phyloP scores from a whole-genome alignment of 1,140 invertebrate species.

The Drosophila sechellia region DNA sequence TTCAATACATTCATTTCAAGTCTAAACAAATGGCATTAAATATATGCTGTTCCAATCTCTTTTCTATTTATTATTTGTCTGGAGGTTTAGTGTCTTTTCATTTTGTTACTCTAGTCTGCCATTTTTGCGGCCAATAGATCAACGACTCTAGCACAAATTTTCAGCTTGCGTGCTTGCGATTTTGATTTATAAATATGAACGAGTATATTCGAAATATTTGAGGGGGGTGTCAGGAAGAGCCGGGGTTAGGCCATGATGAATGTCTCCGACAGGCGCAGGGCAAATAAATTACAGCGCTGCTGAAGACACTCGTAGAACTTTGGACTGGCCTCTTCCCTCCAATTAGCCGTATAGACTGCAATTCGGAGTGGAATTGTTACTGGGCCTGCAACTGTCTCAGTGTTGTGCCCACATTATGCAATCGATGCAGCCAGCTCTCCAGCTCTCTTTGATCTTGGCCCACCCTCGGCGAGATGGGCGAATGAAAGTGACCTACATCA shows the following conservation, averaged over 20 bases:
- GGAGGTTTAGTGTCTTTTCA: background rate
- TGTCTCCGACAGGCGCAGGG: constrained; percentile 64
- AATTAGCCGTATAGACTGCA: constrained; percentile 36
- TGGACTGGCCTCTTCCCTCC: constrained; percentile 27
- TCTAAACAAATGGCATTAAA: too few relatives aligned
- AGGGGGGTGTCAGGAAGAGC: constrained; percentile 25
- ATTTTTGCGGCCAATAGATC: constrained; percentile 62
- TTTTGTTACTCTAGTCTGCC: constrained; percentile 17
- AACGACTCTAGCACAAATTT: constrained; percentile 56
- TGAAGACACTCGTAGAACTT: constrained; percentile 40
- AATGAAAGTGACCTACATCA: constrained; percentile 82
- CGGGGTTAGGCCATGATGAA: constrained; percentile 59
- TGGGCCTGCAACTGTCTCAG: constrained; percentile 28
- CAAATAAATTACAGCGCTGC: constrained; percentile 55
- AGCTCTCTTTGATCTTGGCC: constrained; percentile 68
- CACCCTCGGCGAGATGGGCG: constrained; percentile 56
- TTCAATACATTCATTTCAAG: too few relatives aligned
- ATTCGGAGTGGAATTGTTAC: constrained; percentile 12
- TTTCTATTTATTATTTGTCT: constrained; percentile 1
- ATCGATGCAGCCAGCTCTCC: constrained; percentile 33
- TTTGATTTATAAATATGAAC: constrained; percentile 80
- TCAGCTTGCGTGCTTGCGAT: constrained; percentile 67
- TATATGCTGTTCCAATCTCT: background rate
- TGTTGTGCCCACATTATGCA: constrained; percentile 81
- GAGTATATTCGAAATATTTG: constrained; percentile 64